These are phyloP conservation scores for Sarcophaga variegata DNA, from an alignment of 2,888 invertebrate genomes.

Conservation along the genomic window DNA sequence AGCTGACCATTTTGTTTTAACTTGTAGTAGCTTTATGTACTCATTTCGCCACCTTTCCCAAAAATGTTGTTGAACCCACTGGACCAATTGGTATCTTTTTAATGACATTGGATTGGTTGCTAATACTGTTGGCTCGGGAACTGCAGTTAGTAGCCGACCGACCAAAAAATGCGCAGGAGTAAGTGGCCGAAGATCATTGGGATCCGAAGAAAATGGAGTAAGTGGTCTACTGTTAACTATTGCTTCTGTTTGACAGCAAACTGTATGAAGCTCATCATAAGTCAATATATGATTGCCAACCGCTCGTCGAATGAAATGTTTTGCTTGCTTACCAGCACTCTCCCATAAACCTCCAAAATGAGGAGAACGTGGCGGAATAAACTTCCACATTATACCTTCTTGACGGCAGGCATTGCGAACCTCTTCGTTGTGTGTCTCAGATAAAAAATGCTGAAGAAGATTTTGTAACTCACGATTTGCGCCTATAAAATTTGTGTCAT, in stretches of 20 bases:
- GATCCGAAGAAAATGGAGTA: constrained; percentile 69
- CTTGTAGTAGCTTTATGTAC: constrained; percentile 44
- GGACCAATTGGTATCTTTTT: constrained; percentile 46
- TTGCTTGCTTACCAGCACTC: constrained; percentile 59
- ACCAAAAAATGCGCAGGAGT: constrained; percentile 68
- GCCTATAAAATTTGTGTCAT: constrained; percentile 66
- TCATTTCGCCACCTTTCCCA: constrained; percentile 60
- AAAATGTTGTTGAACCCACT: constrained; percentile 54
- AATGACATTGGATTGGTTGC: constrained; percentile 1
- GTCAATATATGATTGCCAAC: constrained; percentile 46
- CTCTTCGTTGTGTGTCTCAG: constrained; percentile 38
- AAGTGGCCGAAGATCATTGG: constrained; percentile 65
- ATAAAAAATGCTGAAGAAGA: constrained; percentile 36
- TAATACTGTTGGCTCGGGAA: constrained; percentile 46
- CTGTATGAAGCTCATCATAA: constrained; percentile 56
- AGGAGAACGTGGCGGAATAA: constrained; percentile 63
- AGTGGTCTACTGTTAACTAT: constrained; percentile 75
- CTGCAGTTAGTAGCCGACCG: constrained; percentile 46
- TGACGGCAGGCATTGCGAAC: constrained; percentile 36
- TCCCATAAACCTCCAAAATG: constrained; percentile 66
- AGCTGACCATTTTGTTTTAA: constrained; percentile 37
- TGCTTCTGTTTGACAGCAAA: constrained; percentile 69
- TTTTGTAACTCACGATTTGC: constrained; percentile 54
- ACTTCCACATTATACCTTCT: constrained; percentile 58
- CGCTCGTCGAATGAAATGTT: constrained; percentile 47